These are phyloP conservation scores for Lagria hirta DNA, from an alignment of 2,888 invertebrate species.

Conservation along the genomic window DNA sequence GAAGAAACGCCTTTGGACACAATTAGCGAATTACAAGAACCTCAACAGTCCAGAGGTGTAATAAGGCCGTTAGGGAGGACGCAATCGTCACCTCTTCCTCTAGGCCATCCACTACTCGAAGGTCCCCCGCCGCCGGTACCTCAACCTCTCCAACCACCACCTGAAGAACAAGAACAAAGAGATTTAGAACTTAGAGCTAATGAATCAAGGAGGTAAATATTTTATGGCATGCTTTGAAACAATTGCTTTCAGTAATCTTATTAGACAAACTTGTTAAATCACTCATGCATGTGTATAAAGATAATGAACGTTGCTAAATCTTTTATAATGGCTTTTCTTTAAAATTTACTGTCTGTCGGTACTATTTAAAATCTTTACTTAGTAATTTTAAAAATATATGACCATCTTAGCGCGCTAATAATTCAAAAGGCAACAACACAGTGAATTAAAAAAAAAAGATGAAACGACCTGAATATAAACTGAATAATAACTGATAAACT, in stretches of 20 bases:
- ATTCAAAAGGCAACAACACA: too few species aligned
- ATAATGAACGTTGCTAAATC: too few species aligned
- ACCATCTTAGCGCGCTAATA: too few species aligned
- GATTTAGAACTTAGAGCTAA: slow-evolving; percentile 53
- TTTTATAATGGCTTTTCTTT: too few species aligned
- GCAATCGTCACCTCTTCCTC: slow-evolving; percentile 88
- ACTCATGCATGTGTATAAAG: too few species aligned
- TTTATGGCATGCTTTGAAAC: background rate
- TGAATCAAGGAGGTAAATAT: slow-evolving; percentile 53
- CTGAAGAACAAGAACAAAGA: slow-evolving; percentile 55
- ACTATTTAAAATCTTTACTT: too few species aligned
- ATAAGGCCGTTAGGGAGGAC: slow-evolving; percentile 84
- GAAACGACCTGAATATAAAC: too few species aligned
- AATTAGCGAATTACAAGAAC: slow-evolving; percentile 53
- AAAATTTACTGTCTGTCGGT: too few species aligned
- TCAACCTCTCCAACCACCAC: slow-evolving; percentile 55
- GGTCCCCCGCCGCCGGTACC: slow-evolving; percentile 42
- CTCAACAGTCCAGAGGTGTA: slow-evolving; percentile 47
- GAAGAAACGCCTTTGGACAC: slow-evolving; percentile 54
- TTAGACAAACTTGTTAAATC: too few species aligned
- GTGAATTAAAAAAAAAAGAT: too few species aligned
- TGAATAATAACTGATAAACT: too few species aligned
- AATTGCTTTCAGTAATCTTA: slow-evolving; percentile 2
- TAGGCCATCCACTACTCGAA: slow-evolving; percentile 82
- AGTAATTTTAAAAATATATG: too few species aligned